phyloP scores from a whole-genome alignment of 2,888 invertebrate genomes.

The Lagria hirta region DNA sequence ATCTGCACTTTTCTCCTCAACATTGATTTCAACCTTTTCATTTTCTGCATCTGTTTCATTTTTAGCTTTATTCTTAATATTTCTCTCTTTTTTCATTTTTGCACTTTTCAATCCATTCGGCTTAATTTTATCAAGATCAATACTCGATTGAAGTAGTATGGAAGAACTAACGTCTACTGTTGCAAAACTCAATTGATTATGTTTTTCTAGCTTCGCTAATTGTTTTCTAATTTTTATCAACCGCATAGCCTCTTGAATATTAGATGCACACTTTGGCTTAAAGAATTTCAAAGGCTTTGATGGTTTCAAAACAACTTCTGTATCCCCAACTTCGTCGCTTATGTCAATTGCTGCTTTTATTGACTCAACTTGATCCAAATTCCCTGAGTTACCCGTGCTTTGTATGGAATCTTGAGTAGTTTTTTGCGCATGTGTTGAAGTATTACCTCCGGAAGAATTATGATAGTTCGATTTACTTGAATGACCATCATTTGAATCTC shows the following conservation, averaged over 20 bases:
- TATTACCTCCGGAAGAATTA: conserved; percentile 51
- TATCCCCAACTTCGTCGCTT: conserved; percentile 8
- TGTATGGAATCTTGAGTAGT: conserved; percentile 33
- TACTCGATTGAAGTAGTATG: conserved; percentile 17
- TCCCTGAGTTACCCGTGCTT: conserved; percentile 47
- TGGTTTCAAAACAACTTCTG: too few relatives aligned
- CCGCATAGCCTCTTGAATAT: conserved; percentile 66
- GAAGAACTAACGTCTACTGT: conserved; percentile 24
- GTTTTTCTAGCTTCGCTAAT: conserved; percentile 63
- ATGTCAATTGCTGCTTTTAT: conserved; percentile 18
- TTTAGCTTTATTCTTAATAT: too few relatives aligned
- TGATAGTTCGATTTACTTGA: conserved; percentile 49
- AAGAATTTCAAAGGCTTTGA: conserved; percentile 59
- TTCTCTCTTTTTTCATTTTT: neutral
- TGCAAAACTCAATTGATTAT: conserved; percentile 44
- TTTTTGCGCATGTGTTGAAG: conserved; percentile 48
- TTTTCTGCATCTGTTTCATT: conserved; percentile 4
- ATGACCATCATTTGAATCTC: conserved; percentile 76
- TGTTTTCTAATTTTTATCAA: conserved; percentile 68
- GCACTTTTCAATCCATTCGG: conserved; percentile 6
- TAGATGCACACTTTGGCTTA: conserved; percentile 70
- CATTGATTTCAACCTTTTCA: conserved; percentile 14
- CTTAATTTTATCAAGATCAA: conserved; percentile 17
- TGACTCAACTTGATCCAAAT: conserved; percentile 42
- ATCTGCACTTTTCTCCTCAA: conserved; percentile 8